phyloP scores from a whole-genome alignment of 1,140 invertebrate genomes.

The Bombus pascuorum region DNA sequence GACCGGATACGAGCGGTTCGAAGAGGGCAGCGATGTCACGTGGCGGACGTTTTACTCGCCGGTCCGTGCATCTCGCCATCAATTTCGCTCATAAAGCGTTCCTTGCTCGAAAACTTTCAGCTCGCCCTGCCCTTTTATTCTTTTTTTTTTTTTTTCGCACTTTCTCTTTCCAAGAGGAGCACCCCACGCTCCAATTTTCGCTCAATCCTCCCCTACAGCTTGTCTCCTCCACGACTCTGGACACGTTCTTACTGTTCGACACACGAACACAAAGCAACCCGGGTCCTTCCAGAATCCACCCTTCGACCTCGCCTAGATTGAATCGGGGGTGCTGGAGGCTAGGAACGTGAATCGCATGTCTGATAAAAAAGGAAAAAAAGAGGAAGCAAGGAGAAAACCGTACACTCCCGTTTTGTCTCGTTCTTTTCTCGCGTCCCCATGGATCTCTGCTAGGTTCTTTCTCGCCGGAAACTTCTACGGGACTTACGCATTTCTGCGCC shows the following conservation, averaged over 20 bases:
- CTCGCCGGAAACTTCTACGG: constrained; percentile 24
- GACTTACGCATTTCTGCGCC: background rate
- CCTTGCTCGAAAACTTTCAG: constrained; percentile 35
- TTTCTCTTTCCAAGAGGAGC: background rate
- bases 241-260: constrained; percentile 49
- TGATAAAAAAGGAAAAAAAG: constrained; percentile 38
- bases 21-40: constrained; percentile 30
- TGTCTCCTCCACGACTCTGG: constrained; percentile 35
- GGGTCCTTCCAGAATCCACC: constrained; percentile 48
- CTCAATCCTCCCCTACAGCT: constrained; percentile 9
- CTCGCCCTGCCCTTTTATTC: background rate
- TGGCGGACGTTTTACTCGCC: constrained; percentile 53
- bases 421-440: background rate
- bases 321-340: constrained; percentile 54
- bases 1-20: constrained; percentile 39
- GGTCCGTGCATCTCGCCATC: constrained; percentile 51
- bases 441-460: background rate
- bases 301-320: constrained; percentile 60
- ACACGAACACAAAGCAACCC: constrained; percentile 33
- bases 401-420: constrained; percentile 12
- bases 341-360: constrained; percentile 62
- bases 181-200: background rate
- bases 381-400: constrained; percentile 17
- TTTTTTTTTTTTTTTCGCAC: constrained; percentile 1
- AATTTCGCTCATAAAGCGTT: constrained; percentile 59